A percentile compares a stretch with the other conserved stretches of the same genome.
phyloP scores from a whole-genome alignment of 2,113 vertebrate genomes.

The Sander vitreus region DNA sequence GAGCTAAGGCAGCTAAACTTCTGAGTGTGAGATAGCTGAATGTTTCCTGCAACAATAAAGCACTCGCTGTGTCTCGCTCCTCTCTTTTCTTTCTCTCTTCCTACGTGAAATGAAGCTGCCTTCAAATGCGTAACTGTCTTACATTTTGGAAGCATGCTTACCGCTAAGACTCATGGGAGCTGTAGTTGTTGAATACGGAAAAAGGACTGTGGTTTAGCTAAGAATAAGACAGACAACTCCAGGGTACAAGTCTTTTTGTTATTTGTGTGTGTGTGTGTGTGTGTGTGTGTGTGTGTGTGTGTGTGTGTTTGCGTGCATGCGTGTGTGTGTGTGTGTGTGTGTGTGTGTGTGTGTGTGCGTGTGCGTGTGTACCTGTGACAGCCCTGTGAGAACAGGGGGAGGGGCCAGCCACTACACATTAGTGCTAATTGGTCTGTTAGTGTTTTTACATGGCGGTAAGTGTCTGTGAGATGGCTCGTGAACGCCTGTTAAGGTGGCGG shows the following conservation, averaged over 20 bases:
- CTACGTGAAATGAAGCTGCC: too few species aligned
- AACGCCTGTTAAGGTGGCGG: constrained; percentile 39
- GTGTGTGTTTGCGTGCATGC: too few species aligned
- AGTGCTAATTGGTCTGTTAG: constrained; percentile 77
- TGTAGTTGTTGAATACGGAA: too few species aligned
- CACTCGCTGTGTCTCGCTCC: too few species aligned
- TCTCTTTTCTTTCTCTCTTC: too few species aligned
- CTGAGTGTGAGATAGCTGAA: not conserved
- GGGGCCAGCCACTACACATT: constrained; percentile 63
- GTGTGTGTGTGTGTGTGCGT: constrained; percentile 5
- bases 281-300: not conserved
- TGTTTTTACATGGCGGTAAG: constrained; percentile 59
- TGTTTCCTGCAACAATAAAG: too few species aligned
- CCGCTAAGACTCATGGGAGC: too few species aligned
- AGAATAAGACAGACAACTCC: not conserved
- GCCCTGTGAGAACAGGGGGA: constrained; percentile 65
- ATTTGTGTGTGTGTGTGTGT: not conserved
- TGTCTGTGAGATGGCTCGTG: constrained; percentile 46
- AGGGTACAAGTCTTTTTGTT: too few species aligned
- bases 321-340: constrained; percentile 13
- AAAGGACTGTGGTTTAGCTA: too few species aligned
- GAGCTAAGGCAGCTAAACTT: not conserved
- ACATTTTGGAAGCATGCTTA: too few species aligned
- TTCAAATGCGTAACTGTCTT: too few species aligned
- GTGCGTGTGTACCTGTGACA: not conserved